These are phyloP conservation scores for Tipula confusa DNA, from an alignment of 2,888 invertebrate genomes.

Conservation along the genomic window DNA sequence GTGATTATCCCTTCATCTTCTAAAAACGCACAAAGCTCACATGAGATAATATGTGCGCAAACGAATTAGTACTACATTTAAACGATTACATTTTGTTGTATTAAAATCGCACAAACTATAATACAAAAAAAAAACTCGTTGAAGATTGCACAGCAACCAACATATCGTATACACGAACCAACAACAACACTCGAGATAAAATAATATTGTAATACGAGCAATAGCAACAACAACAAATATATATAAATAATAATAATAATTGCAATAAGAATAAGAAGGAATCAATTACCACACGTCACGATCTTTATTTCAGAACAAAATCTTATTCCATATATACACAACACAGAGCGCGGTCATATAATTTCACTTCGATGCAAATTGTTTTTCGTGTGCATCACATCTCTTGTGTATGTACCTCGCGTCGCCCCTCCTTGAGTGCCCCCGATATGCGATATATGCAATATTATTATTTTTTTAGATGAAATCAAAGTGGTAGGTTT, in stretches of 20 bases:
- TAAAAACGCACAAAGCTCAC: neutral
- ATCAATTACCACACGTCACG: slow-evolving; percentile 25
- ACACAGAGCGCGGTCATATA: neutral
- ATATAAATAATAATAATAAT: neutral
- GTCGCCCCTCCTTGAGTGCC: neutral
- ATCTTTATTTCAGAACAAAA: neutral
- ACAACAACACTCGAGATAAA: neutral
- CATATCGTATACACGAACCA: neutral
- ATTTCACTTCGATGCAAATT: slow-evolving; percentile 20
- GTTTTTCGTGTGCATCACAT: neutral
- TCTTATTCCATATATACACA: neutral
- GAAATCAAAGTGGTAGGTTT: neutral
- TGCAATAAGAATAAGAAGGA: slow-evolving; percentile 20
- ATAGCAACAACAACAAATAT: neutral
- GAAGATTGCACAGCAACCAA: neutral
- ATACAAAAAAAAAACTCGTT: neutral
- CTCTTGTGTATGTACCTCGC: neutral
- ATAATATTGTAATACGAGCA: slow-evolving; percentile 3
- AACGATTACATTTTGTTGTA: neutral
- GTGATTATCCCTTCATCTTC: neutral
- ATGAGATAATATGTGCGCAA: neutral
- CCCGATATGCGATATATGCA: neutral
- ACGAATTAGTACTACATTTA: neutral
- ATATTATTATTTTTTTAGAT: neutral
- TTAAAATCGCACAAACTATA: neutral